Conservation (phyloP, 2,797 vertebrate species). For the Hemitrygon akajei region DNA sequence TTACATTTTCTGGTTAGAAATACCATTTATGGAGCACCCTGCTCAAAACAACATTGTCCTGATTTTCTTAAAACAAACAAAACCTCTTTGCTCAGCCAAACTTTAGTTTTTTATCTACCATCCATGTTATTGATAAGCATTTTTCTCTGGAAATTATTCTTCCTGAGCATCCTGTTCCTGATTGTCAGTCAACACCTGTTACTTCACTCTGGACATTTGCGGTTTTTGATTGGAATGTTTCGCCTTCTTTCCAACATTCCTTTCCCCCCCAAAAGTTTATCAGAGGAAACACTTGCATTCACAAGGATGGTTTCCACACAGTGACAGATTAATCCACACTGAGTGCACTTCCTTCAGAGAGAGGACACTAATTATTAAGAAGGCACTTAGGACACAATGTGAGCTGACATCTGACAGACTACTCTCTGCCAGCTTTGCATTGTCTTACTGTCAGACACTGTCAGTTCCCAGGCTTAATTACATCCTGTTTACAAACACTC, state of each 20-base stretch:
- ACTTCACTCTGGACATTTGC: conserved; percentile 50
- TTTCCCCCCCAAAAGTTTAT: conserved; percentile 71
- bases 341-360: conserved; percentile 94
- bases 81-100: background rate
- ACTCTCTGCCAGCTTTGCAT: conserved; percentile 66
- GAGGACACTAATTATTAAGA: conserved; percentile 95
- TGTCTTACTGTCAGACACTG: conserved; percentile 77
- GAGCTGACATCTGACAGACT: conserved; percentile 84
- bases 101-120: conserved; percentile 43
- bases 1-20: background rate
- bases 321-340: conserved; percentile 93
- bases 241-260: conserved; percentile 55
- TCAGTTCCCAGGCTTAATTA: conserved; percentile 89
- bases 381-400: conserved; percentile 87
- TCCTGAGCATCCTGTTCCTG: conserved; percentile 72
- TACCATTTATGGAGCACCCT: background rate
- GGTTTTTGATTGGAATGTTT: conserved; percentile 53
- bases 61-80: background rate
- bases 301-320: conserved; percentile 86
- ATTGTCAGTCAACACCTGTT: conserved; percentile 89
- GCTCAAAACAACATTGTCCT: background rate
- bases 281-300: conserved; percentile 97
- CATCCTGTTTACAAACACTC: conserved; percentile 97
- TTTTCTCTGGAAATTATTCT: conserved; percentile 64
- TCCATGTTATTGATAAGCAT: conserved; percentile 61